Evolutionary conservation across 2,888 invertebrate genomes (phyloP), one percentile per base, ranked within the genome.

Genomic region (Lasioglossum oenotherae): DNA sequence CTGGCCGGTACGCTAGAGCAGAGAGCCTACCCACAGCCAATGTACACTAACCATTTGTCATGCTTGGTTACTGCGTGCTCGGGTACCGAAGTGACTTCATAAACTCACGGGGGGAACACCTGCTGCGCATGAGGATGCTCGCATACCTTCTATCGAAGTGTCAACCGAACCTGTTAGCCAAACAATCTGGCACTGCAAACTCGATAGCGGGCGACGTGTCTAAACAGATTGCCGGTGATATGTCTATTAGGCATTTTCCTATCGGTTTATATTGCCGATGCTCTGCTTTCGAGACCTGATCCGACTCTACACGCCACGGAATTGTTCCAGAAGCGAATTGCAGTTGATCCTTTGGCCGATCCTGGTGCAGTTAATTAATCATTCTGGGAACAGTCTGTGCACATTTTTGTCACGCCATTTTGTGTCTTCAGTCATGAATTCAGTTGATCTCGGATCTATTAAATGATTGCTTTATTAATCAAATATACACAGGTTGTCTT

Each of bases 1-100:
- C 82, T 79, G 76, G 67, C 49, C 74, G 31, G 76, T 74, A 74
- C 74, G 84, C 73, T 84, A 86, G 83, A 81, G 57, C 82, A 80
- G 74, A 80, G 74, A 75, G 83, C 46, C 75, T 60, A 80, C 84
- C 86, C 84, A 57, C 79, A 80, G 81, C 81, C 87, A 88, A 85
- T 86, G 86, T 87, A 88, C 88, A 85, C 87, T 81, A 91, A 88
- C 86, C 88, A 89, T 89, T 91, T 91, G 89, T 91, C 91, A 88
- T 88, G 91, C 78, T 91, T 89, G 88, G 84, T 91, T 88, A 86
- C 86, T 82, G 81, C 84, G 76, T 80, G 74, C 89, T 60, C 81
- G 74, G 71, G 74, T 84, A 84, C 82, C 90, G 76, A 87, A 84
- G 91, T 86, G 84, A 91, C 88, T 91, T 91, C 91, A 87, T 91